Base-by-base conservation (phyloP, 2,888 invertebrate genomes). In the Sericinus montela region DNA sequence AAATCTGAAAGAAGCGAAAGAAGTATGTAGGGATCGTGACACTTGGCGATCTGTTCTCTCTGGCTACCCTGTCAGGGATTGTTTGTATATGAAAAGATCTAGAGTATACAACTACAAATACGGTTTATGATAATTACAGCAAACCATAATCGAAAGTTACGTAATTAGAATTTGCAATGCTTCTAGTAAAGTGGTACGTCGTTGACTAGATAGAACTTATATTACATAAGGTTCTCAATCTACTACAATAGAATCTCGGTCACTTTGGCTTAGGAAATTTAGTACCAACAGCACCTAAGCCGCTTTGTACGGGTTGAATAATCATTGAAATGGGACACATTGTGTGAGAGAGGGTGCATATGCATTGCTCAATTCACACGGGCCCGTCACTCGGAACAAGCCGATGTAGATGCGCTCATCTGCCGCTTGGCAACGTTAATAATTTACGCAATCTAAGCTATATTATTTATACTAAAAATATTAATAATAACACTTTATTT, bases 231-330 rank as follows among this genome's bases (percentile, higher is more conserved):
- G 52, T 49, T 51, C 51, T 44, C 38, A 45, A 39, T 44, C 48
- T 47, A 56, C 49, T 60, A 51, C 53, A 52, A 43, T 42, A 51
- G 55, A 62, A 58, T 57, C 50, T 57, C 52, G 55, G 58, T 57
- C 60, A 59, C 54, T 55, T 55, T 55, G 51, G 50, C 53, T 54
- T 57, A 58, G 60, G 57, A 62, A 60, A 60, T 60, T 59, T 53
- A 55, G 45, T 56, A 58, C 47, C 52, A 59, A 52, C 53, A 57
- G 54, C 54, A 63, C 57, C 40, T 73, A 77, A 76, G 72, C 73
- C 60, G 72, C 72, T 80, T 77, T 74, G 62, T 67, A 63, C 57
- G 66, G 67, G 70, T 69, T 67, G 70, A 73, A 67, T 80, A 75
- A 68, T 66, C 73, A 75, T 74, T 61, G 69, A 67, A 65, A 67